These are phyloP conservation scores for Ceriagrion tenellum DNA, from an alignment of 2,888 invertebrate species.

Conservation along the genomic window DNA sequence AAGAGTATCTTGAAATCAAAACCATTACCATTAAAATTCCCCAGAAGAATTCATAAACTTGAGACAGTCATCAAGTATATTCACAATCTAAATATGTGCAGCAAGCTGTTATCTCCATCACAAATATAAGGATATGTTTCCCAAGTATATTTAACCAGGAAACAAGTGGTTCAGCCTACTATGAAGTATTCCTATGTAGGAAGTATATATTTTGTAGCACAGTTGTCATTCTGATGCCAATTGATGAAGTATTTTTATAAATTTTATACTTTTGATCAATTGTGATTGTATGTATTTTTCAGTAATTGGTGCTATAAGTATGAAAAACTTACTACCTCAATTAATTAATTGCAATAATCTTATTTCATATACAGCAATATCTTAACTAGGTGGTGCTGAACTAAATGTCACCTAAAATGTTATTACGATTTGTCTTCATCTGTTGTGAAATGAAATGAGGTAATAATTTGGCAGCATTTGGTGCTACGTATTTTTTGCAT, in stretches of 20 bases:
- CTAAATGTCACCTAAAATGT: background rate
- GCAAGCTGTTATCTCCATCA: too few relatives aligned
- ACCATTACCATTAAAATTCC: constrained; percentile 84
- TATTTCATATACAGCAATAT: background rate
- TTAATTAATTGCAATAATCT: background rate
- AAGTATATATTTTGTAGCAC: background rate
- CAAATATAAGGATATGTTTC: background rate
- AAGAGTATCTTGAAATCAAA: constrained; percentile 89
- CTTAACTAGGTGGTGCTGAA: background rate
- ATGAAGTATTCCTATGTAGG: background rate
- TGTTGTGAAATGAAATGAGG: background rate
- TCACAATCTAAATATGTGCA: too few relatives aligned
- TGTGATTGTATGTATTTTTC: background rate
- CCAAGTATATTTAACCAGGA: background rate
- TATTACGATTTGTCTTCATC: too few relatives aligned
- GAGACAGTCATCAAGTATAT: too few relatives aligned
- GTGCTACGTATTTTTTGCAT: background rate
- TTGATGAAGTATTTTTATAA: background rate
- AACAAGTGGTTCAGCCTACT: background rate
- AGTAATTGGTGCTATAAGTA: background rate
- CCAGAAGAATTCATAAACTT: constrained; percentile 78
- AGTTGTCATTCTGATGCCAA: background rate
- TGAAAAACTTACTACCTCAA: background rate
- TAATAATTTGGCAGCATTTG: background rate
- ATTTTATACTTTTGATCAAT: background rate